Evolutionary conservation across 2,113 vertebrate species (phyloP).

Genomic region (Manacus vitellinus): DNA sequence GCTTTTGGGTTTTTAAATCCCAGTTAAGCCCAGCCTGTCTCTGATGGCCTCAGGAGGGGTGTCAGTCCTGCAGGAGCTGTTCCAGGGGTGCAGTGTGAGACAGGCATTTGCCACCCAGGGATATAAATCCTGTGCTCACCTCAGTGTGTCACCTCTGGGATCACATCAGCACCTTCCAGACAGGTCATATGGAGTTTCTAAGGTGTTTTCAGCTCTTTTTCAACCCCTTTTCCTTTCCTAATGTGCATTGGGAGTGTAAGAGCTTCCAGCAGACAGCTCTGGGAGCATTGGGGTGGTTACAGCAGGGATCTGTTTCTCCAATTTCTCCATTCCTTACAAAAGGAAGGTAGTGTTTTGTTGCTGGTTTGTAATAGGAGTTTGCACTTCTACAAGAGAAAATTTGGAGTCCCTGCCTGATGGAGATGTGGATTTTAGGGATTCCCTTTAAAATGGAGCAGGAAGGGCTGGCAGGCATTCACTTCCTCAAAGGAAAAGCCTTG

Average conservation of each 20-base stretch:
- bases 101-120: background rate
- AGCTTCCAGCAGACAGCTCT: background rate
- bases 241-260: rapidly evolving
- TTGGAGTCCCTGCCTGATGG: background rate
- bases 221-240: background rate
- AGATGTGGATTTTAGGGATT: background rate
- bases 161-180: background rate
- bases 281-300: background rate
- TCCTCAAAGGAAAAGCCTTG: background rate
- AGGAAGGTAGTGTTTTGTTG: background rate
- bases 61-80: background rate
- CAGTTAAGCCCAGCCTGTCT: background rate
- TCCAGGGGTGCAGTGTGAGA: too few relatives aligned
- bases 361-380: background rate
- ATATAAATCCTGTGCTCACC: background rate
- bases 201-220: background rate
- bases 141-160: background rate
- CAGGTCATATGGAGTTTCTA: rapidly evolving
- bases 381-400: background rate
- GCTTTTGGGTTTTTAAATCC: background rate
- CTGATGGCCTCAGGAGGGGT: rapidly evolving
- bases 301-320: background rate
- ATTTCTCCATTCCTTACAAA: background rate
- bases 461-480: background rate
- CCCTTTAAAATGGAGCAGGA: background rate